Percentiles rank a stretch among this genome's conserved stretches.
Evolutionary conservation across 1,140 invertebrate genomes (phyloP).

Genomic region (Coptotermes formosanus): DNA sequence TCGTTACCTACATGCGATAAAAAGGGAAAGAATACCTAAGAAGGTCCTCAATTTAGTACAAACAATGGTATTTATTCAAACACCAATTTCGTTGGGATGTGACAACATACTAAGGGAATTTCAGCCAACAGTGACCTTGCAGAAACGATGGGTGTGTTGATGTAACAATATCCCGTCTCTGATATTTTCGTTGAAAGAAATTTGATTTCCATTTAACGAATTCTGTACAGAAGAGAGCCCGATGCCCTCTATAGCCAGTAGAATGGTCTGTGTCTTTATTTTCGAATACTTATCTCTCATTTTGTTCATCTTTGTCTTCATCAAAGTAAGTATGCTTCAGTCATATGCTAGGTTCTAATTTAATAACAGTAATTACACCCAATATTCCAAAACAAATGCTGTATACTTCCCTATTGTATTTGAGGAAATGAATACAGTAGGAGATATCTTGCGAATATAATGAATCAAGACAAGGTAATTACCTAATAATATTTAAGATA

Average conservation of each 20-base stretch:
- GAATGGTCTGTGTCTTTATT: neutral
- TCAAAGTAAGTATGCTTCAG: neutral
- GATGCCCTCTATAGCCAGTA: neutral
- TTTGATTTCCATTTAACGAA: neutral
- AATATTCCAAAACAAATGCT: neutral
- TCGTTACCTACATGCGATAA: neutral
- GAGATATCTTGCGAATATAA: too few species aligned
- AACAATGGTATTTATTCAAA: neutral
- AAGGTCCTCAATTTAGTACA: neutral
- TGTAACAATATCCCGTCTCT: neutral
- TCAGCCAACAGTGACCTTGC: neutral
- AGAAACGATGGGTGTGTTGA: neutral
- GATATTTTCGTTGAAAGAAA: neutral
- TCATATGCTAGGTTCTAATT: neutral
- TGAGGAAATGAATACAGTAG: neutral
- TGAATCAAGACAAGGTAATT: too few species aligned
- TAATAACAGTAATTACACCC: neutral
- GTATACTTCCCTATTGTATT: neutral
- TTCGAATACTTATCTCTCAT: neutral
- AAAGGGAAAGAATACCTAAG: neutral
- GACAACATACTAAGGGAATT: neutral
- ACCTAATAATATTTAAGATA: too few species aligned
- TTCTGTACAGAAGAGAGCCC: neutral
- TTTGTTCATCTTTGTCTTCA: neutral
- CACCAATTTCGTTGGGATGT: neutral